phyloP scores from a whole-genome alignment of 2,888 invertebrate genomes.

The Synergus itoensis region DNA sequence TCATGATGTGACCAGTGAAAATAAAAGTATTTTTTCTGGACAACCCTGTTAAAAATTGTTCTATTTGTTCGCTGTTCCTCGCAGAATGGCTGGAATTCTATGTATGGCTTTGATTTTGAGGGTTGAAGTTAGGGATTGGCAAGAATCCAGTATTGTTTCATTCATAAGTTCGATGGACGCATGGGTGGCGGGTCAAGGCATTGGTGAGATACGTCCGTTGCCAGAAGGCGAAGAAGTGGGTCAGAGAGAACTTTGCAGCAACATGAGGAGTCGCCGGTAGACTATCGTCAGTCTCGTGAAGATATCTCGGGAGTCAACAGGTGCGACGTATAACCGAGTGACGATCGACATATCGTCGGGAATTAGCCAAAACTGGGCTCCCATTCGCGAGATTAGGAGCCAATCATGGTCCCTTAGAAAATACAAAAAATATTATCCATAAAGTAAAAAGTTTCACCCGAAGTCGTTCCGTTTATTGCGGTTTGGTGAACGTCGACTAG shows the following conservation, averaged over 20 bases:
- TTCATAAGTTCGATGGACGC: slow-evolving; percentile 40
- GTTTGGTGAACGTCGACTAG: slow-evolving; percentile 29
- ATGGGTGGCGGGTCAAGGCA: slow-evolving; percentile 42
- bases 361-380: slow-evolving; percentile 17
- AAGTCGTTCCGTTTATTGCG: slow-evolving; percentile 12
- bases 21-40: too few species aligned
- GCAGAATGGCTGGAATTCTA: too few species aligned
- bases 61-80: too few species aligned
- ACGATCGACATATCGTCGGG: slow-evolving; percentile 43
- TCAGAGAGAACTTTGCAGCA: slow-evolving; percentile 74
- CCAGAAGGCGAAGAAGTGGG: slow-evolving; percentile 69
- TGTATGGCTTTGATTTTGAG: too few species aligned
- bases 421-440: neutral
- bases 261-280: slow-evolving; percentile 73
- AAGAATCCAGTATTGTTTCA: slow-evolving; percentile 16
- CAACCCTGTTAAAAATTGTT: too few species aligned
- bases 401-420: slow-evolving; percentile 44
- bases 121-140: neutral
- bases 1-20: too few species aligned
- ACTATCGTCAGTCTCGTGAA: slow-evolving; percentile 75
- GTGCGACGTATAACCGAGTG: slow-evolving; percentile 62
- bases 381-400: slow-evolving; percentile 29
- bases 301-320: slow-evolving; percentile 77
- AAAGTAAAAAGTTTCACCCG: neutral
- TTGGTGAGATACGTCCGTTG: slow-evolving; percentile 48